Conservation (phyloP, 2,797 vertebrate species). For the Carcharodon carcharias region DNA sequence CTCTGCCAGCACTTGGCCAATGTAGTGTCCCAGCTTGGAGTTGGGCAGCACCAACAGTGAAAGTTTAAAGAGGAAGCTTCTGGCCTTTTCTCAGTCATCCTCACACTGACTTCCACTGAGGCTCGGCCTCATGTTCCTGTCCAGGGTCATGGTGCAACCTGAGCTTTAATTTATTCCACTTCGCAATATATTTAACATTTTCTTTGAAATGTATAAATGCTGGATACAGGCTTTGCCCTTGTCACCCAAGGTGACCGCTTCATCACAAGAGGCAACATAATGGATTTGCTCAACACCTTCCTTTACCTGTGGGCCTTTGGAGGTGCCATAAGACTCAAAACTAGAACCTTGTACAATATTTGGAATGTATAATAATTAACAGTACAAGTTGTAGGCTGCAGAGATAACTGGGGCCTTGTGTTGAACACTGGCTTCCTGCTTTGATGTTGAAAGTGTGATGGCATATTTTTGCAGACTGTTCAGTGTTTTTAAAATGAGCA, state of each 20-base stretch:
- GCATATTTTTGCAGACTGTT: background rate
- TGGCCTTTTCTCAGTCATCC: background rate
- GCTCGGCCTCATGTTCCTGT: background rate
- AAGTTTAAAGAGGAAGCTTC: conserved; percentile 53
- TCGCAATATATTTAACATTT: background rate
- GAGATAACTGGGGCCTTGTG: background rate
- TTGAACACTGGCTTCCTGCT: background rate
- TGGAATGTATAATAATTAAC: background rate
- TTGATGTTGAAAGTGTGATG: conserved; percentile 22
- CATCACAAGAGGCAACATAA: no score
- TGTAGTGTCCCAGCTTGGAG: background rate
- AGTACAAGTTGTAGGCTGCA: background rate
- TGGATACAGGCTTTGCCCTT: background rate
- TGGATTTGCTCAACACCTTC: background rate
- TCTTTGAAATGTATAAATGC: background rate
- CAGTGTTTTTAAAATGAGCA: background rate
- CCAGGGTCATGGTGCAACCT: background rate
- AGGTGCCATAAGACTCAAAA: background rate
- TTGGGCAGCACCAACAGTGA: conserved; percentile 47
- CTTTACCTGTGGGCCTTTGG: background rate
- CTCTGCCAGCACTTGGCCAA: background rate
- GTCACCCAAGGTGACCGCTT: background rate
- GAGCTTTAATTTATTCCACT: background rate
- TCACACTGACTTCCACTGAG: background rate
- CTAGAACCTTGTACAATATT: background rate